A percentile compares a stretch with the other conserved stretches of the same genome.
These are phyloP conservation scores for Urocyon cinereoargenteus DNA, from an alignment of 2,797 vertebrate species.

Conservation along the genomic window DNA sequence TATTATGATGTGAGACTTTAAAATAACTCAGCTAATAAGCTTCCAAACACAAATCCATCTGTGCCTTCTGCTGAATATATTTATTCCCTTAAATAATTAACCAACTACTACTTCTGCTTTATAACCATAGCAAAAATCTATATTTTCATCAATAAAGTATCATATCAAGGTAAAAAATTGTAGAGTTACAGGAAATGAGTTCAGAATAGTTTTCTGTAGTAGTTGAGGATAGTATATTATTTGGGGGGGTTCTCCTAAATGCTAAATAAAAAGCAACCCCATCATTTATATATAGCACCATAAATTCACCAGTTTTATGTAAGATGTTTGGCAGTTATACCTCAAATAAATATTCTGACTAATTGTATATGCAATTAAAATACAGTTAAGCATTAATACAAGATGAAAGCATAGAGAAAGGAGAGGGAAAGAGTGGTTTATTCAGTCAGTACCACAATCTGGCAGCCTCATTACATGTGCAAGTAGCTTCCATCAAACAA, in stretches of 20 bases:
- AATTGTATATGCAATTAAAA: not conserved
- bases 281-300: not conserved
- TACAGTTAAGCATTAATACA: not conserved
- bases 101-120: not conserved
- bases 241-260: not conserved
- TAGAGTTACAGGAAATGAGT: not conserved
- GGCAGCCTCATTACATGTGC: not conserved
- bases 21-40: slow-evolving; percentile 32
- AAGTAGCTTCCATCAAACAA: not conserved
- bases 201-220: slow-evolving; percentile 1
- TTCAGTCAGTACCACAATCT: not conserved
- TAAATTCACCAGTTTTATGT: not conserved
- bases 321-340: not conserved
- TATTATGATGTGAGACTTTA: not conserved
- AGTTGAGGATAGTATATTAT: not conserved
- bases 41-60: not conserved
- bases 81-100: slow-evolving; percentile 29
- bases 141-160: slow-evolving; percentile 14
- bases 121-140: not conserved
- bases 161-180: not conserved
- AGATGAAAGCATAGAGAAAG: not conserved
- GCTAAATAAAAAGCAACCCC: not conserved
- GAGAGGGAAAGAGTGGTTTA: not conserved
- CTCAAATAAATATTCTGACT: not conserved
- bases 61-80: not conserved